Conservation (phyloP, 2,797 vertebrate genomes). For the Sebastes alutus region DNA sequence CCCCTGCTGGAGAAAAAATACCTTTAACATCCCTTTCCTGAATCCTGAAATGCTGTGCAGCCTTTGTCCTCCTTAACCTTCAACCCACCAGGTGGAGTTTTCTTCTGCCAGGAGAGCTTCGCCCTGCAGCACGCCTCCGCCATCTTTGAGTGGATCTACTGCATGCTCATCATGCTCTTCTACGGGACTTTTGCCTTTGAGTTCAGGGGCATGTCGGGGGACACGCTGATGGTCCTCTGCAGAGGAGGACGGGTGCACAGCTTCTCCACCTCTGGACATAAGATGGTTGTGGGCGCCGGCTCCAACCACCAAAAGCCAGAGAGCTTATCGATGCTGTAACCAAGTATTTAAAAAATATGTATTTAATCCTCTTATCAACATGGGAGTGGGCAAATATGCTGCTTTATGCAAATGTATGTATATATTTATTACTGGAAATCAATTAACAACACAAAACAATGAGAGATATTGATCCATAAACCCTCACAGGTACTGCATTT, state of each 20-base stretch:
- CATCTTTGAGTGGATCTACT: slow-evolving; percentile 88
- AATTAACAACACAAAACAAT: no score
- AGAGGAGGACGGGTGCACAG: slow-evolving; percentile 56
- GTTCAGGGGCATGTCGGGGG: slow-evolving; percentile 80
- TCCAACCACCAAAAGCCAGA: slow-evolving; percentile 61
- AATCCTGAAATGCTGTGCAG: background rate
- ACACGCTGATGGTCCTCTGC: slow-evolving; percentile 84
- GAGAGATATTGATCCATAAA: no score
- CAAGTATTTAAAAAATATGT: no score
- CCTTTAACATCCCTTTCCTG: background rate
- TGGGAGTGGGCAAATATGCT: no score
- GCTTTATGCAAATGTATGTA: no score
- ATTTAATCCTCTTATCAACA: no score
- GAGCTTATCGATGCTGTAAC: slow-evolving; percentile 63
- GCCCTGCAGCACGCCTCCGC: slow-evolving; percentile 85
- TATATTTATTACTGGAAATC: no score
- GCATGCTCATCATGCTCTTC: slow-evolving; percentile 85
- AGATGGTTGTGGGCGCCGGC: slow-evolving; percentile 47
- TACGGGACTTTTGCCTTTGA: slow-evolving; percentile 87
- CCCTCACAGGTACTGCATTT: no score
- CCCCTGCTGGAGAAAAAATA: slow-evolving; percentile 45
- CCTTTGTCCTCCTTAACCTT: slow-evolving; percentile 72
- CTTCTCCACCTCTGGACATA: slow-evolving; percentile 54
- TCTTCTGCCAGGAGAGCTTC: slow-evolving; percentile 86
- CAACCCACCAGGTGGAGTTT: slow-evolving; percentile 78